These are phyloP conservation scores for Argopecten irradians DNA, from an alignment of 1,140 invertebrate species.

Conservation along the genomic window DNA sequence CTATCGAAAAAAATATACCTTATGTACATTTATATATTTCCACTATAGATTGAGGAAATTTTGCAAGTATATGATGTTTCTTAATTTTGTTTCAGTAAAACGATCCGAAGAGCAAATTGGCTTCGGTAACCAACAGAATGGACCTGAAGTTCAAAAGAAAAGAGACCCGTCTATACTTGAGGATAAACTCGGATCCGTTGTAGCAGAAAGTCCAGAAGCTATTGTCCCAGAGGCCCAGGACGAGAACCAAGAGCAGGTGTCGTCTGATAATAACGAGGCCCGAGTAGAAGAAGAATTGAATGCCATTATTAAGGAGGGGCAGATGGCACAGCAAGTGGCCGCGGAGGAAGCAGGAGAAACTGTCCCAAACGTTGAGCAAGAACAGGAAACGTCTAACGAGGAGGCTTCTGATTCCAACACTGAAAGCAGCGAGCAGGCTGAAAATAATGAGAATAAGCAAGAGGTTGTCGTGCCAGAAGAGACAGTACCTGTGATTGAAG, in stretches of 20 bases:
- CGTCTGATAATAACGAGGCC: neutral
- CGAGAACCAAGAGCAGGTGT: neutral
- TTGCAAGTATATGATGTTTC: neutral
- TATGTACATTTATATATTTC: neutral
- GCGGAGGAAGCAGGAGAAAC: constrained; percentile 24
- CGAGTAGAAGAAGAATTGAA: neutral
- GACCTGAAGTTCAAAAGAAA: constrained; percentile 47
- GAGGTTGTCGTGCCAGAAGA: constrained; percentile 19
- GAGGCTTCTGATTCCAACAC: constrained; percentile 4
- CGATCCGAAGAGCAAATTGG: constrained; percentile 58
- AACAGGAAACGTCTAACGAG: neutral
- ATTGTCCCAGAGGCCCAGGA: neutral
- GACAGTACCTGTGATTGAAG: neutral
- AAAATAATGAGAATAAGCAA: neutral
- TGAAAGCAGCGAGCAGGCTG: neutral
- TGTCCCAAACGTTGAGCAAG: neutral
- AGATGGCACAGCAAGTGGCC: neutral
- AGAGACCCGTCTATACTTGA: constrained; percentile 49
- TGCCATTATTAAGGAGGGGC: neutral
- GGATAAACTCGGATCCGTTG: neutral
- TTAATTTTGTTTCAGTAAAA: constrained; percentile 54
- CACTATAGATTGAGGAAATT: neutral
- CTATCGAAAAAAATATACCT: too few species aligned
- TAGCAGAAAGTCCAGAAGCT: neutral
- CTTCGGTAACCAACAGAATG: constrained; percentile 67